Conservation (phyloP, 1,140 invertebrate species). For the Telenomus remus region DNA sequence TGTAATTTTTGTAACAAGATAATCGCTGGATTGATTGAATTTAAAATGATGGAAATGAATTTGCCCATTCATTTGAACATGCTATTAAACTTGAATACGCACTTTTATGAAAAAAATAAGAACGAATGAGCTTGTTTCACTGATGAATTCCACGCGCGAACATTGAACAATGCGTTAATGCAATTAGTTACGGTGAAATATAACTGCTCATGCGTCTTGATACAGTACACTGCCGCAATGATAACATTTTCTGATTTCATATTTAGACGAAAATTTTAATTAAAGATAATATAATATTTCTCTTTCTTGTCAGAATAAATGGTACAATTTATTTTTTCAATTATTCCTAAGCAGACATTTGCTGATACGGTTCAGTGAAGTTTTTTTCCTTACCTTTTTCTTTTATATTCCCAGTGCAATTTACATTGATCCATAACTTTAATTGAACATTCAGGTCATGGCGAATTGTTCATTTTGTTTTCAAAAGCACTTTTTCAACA, state of each 20-base stretch:
- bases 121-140: slow-evolving; percentile 42
- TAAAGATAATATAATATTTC: slow-evolving; percentile 5
- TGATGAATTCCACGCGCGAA: slow-evolving; percentile 30
- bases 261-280: slow-evolving; percentile 18
- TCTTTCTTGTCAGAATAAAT: neutral
- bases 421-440: too few species aligned
- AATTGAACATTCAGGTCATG: too few species aligned
- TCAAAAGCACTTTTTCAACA: too few species aligned
- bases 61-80: neutral
- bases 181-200: slow-evolving; percentile 33
- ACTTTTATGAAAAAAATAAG: slow-evolving; percentile 27
- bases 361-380: too few species aligned
- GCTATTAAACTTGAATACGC: slow-evolving; percentile 23
- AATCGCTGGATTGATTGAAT: slow-evolving; percentile 27
- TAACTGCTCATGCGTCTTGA: slow-evolving; percentile 7
- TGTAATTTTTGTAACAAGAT: neutral
- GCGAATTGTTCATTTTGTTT: too few species aligned
- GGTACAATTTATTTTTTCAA: neutral
- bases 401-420: too few species aligned
- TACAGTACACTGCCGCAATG: neutral
- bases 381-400: neutral
- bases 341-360: neutral
- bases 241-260: slow-evolving; percentile 19
- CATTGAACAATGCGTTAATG: slow-evolving; percentile 33
- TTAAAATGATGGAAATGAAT: slow-evolving; percentile 27